These are phyloP conservation scores for Phyllostomus discolor DNA, from an alignment of 2,113 vertebrate genomes.

Conservation along the genomic window DNA sequence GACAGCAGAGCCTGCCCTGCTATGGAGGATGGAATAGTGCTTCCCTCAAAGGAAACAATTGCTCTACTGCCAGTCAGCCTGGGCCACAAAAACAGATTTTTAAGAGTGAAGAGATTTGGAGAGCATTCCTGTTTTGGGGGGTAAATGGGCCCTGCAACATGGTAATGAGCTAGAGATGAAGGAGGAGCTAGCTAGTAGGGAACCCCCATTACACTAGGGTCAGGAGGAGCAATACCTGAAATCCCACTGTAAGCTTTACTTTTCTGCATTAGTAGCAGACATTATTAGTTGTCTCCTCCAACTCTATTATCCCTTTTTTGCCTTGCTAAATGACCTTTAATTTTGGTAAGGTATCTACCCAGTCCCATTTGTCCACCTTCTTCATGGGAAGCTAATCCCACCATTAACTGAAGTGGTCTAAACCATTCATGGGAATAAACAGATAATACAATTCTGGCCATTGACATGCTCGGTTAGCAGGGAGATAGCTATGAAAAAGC, in stretches of 20 bases:
- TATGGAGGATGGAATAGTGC: background rate
- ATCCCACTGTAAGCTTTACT: background rate
- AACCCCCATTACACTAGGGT: fast-evolving
- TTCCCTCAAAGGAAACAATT: background rate
- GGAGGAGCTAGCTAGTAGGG: background rate
- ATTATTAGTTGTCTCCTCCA: fast-evolving
- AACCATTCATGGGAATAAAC: background rate
- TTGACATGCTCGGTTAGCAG: background rate
- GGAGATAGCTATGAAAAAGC: background rate
- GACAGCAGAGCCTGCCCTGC: too few species aligned
- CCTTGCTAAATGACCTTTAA: background rate
- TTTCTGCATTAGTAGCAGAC: background rate
- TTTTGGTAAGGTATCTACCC: background rate
- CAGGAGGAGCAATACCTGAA: background rate
- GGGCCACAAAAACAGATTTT: background rate
- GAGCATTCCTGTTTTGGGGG: background rate
- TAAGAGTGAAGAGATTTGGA: background rate
- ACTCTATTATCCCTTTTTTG: background rate
- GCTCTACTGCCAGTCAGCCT: background rate
- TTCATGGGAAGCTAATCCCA: background rate
- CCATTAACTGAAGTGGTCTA: background rate
- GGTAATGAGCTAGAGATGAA: background rate
- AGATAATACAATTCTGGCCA: background rate
- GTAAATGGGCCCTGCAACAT: too few species aligned
- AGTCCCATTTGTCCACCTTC: background rate